Evolutionary conservation across 2,797 vertebrate species (phyloP).

Genomic region (Apogon talboti): DNA sequence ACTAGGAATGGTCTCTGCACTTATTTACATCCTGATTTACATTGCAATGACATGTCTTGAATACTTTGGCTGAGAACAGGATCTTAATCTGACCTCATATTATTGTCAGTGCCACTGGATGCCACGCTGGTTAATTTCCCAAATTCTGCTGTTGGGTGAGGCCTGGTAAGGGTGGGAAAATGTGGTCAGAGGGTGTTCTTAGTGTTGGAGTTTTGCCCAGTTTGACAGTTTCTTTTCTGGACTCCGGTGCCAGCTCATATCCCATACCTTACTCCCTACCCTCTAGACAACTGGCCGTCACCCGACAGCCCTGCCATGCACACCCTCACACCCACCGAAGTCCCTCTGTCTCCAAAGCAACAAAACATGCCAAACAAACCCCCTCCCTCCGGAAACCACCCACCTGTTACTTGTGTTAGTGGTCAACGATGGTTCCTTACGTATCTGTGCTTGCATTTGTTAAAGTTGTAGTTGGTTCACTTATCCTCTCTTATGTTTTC

Average conservation of each 20-base stretch:
- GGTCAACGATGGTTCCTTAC: neutral
- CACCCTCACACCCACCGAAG: constrained; percentile 21
- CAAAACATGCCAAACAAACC: constrained; percentile 53
- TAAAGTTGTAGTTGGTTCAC: neutral
- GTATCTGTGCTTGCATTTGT: neutral
- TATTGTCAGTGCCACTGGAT: constrained; percentile 13
- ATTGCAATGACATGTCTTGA: neutral
- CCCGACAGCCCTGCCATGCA: constrained; percentile 11
- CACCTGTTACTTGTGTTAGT: constrained; percentile 38
- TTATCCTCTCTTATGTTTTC: neutral
- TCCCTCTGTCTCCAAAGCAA: constrained; percentile 53
- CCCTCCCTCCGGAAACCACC: constrained; percentile 34
- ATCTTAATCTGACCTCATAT: constrained; percentile 8
- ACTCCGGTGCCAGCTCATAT: constrained; percentile 45
- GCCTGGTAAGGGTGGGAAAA: constrained; percentile 23
- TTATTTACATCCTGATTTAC: neutral
- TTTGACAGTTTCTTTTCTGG: constrained; percentile 39
- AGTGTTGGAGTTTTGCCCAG: constrained; percentile 29
- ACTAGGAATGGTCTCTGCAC: too few species aligned
- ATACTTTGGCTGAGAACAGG: neutral
- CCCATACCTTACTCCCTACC: constrained; percentile 36
- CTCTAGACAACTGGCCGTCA: constrained; percentile 64
- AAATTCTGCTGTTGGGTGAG: constrained; percentile 50
- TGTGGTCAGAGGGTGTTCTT: constrained; percentile 15
- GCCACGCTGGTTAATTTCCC: constrained; percentile 11